Evolutionary conservation across 2,113 vertebrate genomes (phyloP).

Genomic region (Atlantisia rogersi): DNA sequence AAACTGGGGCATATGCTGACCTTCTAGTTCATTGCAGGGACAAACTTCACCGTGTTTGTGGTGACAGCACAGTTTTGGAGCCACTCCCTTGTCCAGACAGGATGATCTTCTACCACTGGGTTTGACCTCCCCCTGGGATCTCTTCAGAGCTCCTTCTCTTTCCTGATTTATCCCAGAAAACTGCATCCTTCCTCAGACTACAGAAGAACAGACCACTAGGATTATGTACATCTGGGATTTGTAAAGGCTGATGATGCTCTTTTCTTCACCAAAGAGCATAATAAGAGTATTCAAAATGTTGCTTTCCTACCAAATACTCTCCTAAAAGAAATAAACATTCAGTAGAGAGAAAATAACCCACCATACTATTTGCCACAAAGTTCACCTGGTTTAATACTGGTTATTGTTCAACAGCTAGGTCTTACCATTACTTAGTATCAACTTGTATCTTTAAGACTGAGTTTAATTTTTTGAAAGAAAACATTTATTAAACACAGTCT

Average conservation of each 20-base stretch:
- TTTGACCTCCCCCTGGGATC: background rate
- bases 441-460: background rate
- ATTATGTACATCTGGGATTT: background rate
- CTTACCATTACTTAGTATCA: background rate
- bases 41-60: background rate
- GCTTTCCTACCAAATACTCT: background rate
- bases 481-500: background rate
- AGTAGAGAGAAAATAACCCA: background rate
- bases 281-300: background rate
- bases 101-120: background rate
- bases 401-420: background rate
- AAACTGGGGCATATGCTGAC: background rate
- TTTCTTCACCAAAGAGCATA: rapidly evolving
- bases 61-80: rapidly evolving
- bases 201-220: background rate
- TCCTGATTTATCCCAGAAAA: background rate
- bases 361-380: background rate
- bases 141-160: background rate
- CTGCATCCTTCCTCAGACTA: background rate
- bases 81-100: background rate
- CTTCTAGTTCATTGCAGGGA: background rate
- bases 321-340: background rate
- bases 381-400: background rate
- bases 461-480: background rate
- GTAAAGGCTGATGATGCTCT: background rate